These are phyloP conservation scores for Chamaea fasciata DNA, from an alignment of 2,113 vertebrate genomes.

Conservation along the genomic window DNA sequence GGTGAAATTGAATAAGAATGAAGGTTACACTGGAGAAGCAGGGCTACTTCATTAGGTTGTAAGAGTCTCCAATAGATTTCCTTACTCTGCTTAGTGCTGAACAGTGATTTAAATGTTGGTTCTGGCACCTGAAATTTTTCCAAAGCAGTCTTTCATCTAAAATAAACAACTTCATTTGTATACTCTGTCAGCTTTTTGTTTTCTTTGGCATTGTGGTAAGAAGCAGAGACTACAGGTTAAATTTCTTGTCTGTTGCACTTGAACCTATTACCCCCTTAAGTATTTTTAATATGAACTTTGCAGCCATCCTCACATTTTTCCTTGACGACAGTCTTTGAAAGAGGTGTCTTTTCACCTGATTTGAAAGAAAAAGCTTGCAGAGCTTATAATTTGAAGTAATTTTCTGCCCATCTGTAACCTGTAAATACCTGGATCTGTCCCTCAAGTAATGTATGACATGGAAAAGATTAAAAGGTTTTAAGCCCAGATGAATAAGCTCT, in stretches of 20 bases:
- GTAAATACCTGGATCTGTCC: background rate
- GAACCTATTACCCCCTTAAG: fast-evolving
- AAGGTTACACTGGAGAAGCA: fast-evolving
- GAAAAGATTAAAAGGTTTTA: background rate
- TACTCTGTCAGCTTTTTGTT: background rate
- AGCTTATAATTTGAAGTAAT: background rate
- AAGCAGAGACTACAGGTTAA: background rate
- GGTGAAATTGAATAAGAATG: background rate
- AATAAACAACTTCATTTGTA: background rate
- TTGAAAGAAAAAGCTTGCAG: background rate
- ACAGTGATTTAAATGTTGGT: background rate
- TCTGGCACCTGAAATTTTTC: background rate
- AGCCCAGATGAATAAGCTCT: background rate
- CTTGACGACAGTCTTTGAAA: background rate
- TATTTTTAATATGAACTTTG: background rate
- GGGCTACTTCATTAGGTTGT: background rate
- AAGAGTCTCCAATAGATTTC: background rate
- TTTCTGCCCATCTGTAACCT: background rate
- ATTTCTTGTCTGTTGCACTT: background rate
- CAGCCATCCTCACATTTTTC: background rate
- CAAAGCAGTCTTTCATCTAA: background rate
- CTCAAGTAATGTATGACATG: background rate
- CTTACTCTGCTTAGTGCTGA: background rate
- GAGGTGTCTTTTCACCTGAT: background rate
- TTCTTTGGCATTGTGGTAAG: background rate